phyloP scores from a whole-genome alignment of 2,113 vertebrate species.

The Australoheros scitulus region DNA sequence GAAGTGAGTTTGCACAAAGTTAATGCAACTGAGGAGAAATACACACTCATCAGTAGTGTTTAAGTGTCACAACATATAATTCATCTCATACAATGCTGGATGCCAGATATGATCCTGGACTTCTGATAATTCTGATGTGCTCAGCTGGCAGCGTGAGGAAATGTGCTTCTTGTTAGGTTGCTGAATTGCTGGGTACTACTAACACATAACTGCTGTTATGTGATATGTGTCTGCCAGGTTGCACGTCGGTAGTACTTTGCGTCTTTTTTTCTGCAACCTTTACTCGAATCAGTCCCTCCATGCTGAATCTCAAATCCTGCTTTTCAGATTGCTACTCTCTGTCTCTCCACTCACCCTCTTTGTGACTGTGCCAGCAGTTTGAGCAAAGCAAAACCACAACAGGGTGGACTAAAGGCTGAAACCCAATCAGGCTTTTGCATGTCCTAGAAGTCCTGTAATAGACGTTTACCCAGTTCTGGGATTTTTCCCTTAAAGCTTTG shows the following conservation, averaged over 20 bases:
- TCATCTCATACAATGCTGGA: not conserved
- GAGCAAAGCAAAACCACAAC: not conserved
- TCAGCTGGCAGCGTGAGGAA: slow-evolving; percentile 43
- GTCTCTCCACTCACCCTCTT: not conserved
- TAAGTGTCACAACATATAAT: slow-evolving; percentile 32
- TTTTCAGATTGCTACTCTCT: not conserved
- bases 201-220: not conserved
- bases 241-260: not conserved
- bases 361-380: not conserved
- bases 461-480: slow-evolving; percentile 1
- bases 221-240: slow-evolving; percentile 1
- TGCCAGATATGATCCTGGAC: slow-evolving; percentile 30
- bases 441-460: slow-evolving; percentile 4
- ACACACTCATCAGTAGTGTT: slow-evolving; percentile 26
- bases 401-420: not conserved
- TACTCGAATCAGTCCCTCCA: not conserved
- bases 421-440: slow-evolving; percentile 11
- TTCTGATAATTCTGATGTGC: slow-evolving; percentile 50
- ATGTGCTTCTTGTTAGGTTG: slow-evolving; percentile 17
- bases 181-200: not conserved
- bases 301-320: not conserved
- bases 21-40: slow-evolving; percentile 34
- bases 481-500: not conserved
- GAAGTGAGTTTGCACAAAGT: slow-evolving; percentile 10
- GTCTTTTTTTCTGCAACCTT: not conserved